Evolutionary conservation across 2,888 invertebrate species (phyloP), one percentile per base, ranked within the genome.

Genomic region (Ochlodes sylvanus): DNA sequence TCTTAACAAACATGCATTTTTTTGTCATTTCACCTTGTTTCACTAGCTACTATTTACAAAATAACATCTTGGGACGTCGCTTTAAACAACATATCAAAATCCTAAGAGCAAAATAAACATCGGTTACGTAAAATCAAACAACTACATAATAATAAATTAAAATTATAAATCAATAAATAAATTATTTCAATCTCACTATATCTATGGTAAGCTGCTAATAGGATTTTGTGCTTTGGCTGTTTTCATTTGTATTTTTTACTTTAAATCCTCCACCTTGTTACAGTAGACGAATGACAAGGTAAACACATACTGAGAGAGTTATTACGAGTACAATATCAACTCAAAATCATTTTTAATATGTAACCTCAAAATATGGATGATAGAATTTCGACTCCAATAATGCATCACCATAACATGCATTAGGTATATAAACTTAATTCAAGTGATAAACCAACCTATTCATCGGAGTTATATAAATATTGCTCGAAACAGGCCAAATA

Each of bases 201-300:
- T 63, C 21, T 63, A 54, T 44, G 58, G 58, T 63, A 63, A 63
- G 70, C 68, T 72, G 70, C 72, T 72, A 70, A 62, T 69, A 72
- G 70, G 68, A 76, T 68, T 77, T 84, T 84, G 83, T 79, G 84
- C 84, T 79, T 79, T 79, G 78, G 77, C 77, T 69, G 64, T 70
- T 62, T 72, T 60, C 7, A 56, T 38, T 54, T 27, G 38, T 68
- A 64, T 44, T 63, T 68, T 69, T 54, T 63, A 68, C 61, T 57
- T 69, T 63, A 62, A 73, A 73, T 69, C 72, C 71, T 69, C 52
- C 71, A 74, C 70, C 69, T 58, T 52, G 54, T 44, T 56, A 15
- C 47, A 66, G 65, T 58, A 68, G 69, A 71, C 70, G 69, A 73
- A 70, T 70, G 69, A 70, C 61, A 63, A 38, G 19, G 41, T 56